Evolutionary conservation across 2,113 vertebrate species (phyloP), one percentile per base, ranked within the genome.

Genomic region (Marcusenius ussheri): DNA sequence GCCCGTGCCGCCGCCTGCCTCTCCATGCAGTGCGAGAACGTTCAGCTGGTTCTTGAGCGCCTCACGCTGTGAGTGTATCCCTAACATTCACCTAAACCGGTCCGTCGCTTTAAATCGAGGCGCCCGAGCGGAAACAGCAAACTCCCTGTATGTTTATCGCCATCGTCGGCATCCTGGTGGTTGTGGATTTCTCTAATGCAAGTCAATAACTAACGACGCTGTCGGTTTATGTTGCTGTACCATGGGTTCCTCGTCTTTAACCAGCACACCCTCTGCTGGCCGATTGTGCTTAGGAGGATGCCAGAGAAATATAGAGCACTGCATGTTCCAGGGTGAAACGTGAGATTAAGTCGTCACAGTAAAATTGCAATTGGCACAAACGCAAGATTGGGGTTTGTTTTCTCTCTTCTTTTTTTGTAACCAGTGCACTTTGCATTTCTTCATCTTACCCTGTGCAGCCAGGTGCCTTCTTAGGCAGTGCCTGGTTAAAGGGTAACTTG

Each of bases 11-110:
- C 97, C 49, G 94, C 96, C 53, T 96, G 94, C 89, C 97, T 99
- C 91, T 98, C 96, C 91, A 94, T 96, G 11, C 96, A 97, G 93
- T 98, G 97, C 95, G 98, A 98, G 94, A 97, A 97, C 80, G 97
- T 99, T 92, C 94, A 96, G 51, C 95, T 98, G 91, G 97, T 99
- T 91, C 95, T 98, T 39, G 97, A 99, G 92, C 97, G 97, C 93
- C 96, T 99, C 90, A 96, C 97, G 27, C 94, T 98, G 98, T 99
- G 94, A 99, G 98, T 98, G 94, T 92, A 66, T 7, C 27, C 50
- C 27, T 35, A 19, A n/a, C 58, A 0, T 7, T 3, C 5, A 7
- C 77, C 39, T 6, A 7, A 8, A 45, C 1, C 19, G 0, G 8
- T 5, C 39, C 77, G 0, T 45, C 42, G 5, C 19, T n/a, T 77